Percentiles rank a stretch among this genome's conserved stretches.
Evolutionary conservation across 2,113 vertebrate species (phyloP).

Genomic region (Oxyura jamaicensis): DNA sequence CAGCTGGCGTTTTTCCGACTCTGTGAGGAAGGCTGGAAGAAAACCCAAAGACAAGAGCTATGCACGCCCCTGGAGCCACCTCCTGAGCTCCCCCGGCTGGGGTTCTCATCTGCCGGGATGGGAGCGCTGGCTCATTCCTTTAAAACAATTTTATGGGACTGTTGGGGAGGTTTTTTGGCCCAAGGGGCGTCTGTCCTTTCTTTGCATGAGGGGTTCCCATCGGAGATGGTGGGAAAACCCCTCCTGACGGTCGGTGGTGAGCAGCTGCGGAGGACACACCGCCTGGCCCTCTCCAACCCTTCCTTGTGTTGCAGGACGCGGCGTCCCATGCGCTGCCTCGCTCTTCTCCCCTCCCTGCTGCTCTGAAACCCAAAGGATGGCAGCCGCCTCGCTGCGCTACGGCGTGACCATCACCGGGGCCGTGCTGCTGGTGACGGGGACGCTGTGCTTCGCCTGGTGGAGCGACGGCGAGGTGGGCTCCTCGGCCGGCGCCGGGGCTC

Average conservation of each 20-base stretch:
- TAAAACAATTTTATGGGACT: background rate
- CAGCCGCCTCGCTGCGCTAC: constrained; percentile 58
- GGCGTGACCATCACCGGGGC: constrained; percentile 63
- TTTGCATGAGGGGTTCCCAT: background rate
- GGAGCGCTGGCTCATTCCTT: background rate
- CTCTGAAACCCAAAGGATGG: background rate
- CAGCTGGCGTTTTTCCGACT: background rate
- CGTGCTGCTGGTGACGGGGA: constrained; percentile 71
- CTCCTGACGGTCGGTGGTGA: background rate
- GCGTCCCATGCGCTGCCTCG: background rate
- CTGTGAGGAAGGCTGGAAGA: background rate
- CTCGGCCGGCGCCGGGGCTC: background rate
- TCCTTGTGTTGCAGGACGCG: background rate
- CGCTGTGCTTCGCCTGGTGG: constrained; percentile 79
- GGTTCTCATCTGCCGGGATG: background rate
- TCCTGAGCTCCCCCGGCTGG: accelerated
- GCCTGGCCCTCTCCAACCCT: accelerated
- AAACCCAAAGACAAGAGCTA: background rate
- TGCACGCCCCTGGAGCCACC: accelerated
- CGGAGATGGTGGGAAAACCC: background rate
- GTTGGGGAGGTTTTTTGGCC: background rate
- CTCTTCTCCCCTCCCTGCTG: background rate
- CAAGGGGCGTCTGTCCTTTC: background rate
- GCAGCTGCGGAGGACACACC: background rate
- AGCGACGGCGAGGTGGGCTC: constrained; percentile 55